A percentile compares a stretch with the other conserved stretches of the same genome.
phyloP scores from a whole-genome alignment of 2,113 vertebrate genomes.

The Danio rerio region GRCz12tu NC_133179.1:14038501-14039000 shows the following conservation, averaged over 20 bases:
- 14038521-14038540: too few species aligned
- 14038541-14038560: neutral
- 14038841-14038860: too few species aligned
- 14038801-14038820: neutral
- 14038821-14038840: neutral
- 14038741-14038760: neutral
- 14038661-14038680: neutral
- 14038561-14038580: neutral
- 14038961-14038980: neutral
- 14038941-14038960: neutral
- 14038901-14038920: neutral
- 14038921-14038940: neutral
- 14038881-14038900: too few species aligned
- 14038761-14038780: neutral
- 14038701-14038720: constrained; percentile 17
- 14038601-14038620: neutral
- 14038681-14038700: neutral
- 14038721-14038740: neutral
- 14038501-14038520: too few species aligned
- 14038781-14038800: neutral
- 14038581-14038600: neutral
- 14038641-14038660: neutral
- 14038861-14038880: too few species aligned
- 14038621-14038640: too few species aligned
- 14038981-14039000: neutral